Conservation (phyloP, 35 echinoderm and acorn worm species). For the Patiria miniata region DNA sequence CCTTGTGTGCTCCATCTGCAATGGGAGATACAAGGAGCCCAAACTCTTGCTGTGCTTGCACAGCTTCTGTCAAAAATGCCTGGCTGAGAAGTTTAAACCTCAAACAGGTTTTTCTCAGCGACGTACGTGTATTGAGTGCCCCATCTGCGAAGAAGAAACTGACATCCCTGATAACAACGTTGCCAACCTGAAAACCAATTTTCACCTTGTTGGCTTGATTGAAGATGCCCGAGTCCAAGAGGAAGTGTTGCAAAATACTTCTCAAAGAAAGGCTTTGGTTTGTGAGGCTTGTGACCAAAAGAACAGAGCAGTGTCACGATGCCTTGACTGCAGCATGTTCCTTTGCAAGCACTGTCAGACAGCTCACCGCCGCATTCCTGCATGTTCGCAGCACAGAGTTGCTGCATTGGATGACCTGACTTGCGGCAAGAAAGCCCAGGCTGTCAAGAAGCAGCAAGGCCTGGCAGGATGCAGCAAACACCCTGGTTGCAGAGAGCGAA, state of each 20-base stretch:
- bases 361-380: background rate
- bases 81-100: too few relatives aligned
- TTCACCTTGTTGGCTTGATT: background rate
- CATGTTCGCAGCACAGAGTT: background rate
- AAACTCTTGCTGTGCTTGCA: too few relatives aligned
- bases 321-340: background rate
- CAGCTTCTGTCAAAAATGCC: too few relatives aligned
- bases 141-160: background rate
- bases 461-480: background rate
- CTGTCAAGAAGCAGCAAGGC: background rate
- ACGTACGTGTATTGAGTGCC: too few relatives aligned
- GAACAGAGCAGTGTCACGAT: background rate
- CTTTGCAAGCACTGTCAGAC: background rate
- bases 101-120: too few relatives aligned
- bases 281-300: background rate
- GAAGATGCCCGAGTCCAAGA: background rate
- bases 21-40: too few relatives aligned
- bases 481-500: background rate
- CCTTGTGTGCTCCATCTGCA: too few relatives aligned
- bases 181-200: background rate
- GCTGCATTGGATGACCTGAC: background rate
- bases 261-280: background rate
- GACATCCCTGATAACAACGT: background rate
- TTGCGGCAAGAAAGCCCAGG: background rate
- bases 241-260: background rate